Base-by-base conservation (phyloP, 2,797 vertebrate genomes). In the Sebastes matsubarae region DNA sequence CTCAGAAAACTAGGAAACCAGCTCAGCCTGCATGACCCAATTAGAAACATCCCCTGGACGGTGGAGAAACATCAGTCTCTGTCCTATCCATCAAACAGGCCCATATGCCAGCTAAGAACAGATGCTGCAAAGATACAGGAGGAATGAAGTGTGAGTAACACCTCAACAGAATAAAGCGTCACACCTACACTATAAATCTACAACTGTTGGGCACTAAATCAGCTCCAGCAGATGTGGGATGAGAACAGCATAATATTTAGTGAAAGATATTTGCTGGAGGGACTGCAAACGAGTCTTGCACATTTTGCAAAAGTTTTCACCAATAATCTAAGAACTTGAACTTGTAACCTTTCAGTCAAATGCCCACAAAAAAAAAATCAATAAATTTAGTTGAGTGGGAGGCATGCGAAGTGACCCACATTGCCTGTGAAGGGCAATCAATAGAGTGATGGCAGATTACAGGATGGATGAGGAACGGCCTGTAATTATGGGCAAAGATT, bases 1-100 rank as follows among this genome's bases (percentile, higher is more conserved):
- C 85, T 93, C 89, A 65, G 86, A 93, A 93, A 93, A 92, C 82
- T 88, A 89, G 87, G 82, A 94, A 93, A 93, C 82, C 91, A 90
- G 86, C 86, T 93, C 93, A 93, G 87, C 83, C 72, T 86, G 38
- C 27, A 57, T 76, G 93, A 93, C 94, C 94, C 92, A 94, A 91
- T 94, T 95, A 95, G 88, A 93, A 82, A 74, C 73, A 77, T 87
- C 77, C 85, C 88, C 87, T 71, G 74, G 74, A 87, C 50, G 6
- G 60, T 18, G 71, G 63, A 82, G 83, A 64, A 72, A 50, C 85
- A 79, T 88, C 87, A 60, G 78, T 61, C 61, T 80, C 71, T 64
- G 82, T 79, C 77, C 75, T 32, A 32, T 78, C 80, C 73, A 71
- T 87, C 80, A 85, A 68, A 83, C 55, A 73, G 69, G 50, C 83